These are phyloP conservation scores for Agonum fuliginosum DNA, from an alignment of 2,888 invertebrate species.

Conservation along the genomic window DNA sequence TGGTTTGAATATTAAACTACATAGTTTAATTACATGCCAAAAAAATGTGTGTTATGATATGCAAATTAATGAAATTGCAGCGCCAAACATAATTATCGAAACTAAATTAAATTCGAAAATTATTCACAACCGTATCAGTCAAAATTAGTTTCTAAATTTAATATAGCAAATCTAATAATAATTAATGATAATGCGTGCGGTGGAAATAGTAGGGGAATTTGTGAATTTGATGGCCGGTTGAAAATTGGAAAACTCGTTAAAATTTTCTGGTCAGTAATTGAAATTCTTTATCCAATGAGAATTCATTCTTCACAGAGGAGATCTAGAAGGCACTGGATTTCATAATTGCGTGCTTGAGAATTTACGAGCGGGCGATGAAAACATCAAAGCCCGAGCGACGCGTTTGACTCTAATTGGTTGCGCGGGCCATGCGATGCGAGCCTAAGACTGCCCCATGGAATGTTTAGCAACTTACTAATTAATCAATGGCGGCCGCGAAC, in stretches of 20 bases:
- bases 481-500: constrained; percentile 1
- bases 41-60: background rate
- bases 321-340: constrained; percentile 36
- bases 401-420: constrained; percentile 41
- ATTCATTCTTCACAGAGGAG: constrained; percentile 36
- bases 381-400: constrained; percentile 38
- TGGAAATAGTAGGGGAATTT: no score
- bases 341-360: constrained; percentile 53
- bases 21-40: no score
- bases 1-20: no score
- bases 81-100: constrained; percentile 22
- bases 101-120: constrained; percentile 18
- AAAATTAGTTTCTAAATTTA: constrained; percentile 22
- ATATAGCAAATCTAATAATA: constrained; percentile 27
- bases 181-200: no score
- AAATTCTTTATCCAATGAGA: constrained; percentile 41
- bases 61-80: constrained; percentile 6
- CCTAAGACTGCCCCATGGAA: constrained; percentile 11
- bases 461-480: constrained; percentile 36
- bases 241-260: constrained; percentile 43
- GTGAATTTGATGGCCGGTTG: no score
- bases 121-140: constrained; percentile 35
- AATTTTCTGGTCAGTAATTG: constrained; percentile 53
- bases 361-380: constrained; percentile 41
- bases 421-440: background rate